Evolutionary conservation across 2,113 vertebrate genomes (phyloP).

Genomic region (Chunga burmeisteri): DNA sequence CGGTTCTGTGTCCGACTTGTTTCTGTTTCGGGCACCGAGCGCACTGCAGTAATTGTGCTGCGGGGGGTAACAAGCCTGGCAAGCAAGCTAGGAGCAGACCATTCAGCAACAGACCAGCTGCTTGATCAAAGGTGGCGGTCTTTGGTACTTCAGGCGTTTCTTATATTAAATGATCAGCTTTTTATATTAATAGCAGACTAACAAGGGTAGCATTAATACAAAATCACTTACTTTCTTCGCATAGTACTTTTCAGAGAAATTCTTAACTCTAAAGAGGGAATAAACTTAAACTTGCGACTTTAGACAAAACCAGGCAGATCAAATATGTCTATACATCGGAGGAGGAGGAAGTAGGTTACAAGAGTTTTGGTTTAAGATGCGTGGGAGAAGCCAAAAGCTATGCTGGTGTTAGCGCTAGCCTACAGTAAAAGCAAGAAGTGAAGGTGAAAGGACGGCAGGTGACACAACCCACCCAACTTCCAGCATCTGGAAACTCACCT

Average conservation of each 20-base stretch:
- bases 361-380: neutral
- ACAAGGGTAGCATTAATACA: neutral
- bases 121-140: neutral
- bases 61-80: neutral
- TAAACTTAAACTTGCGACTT: neutral
- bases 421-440: neutral
- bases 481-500: constrained; percentile 61
- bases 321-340: neutral
- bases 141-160: neutral
- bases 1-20: neutral
- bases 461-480: neutral
- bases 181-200: neutral
- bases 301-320: neutral
- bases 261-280: neutral
- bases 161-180: neutral
- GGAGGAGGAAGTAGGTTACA: neutral
- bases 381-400: neutral
- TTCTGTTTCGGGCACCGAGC: neutral
- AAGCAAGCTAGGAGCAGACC: neutral
- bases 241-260: neutral
- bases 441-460: neutral
- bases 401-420: neutral
- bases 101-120: neutral
- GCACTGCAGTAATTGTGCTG: rapidly evolving
- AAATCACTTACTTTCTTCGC: neutral